Evolutionary conservation across 92 coral and sea anemone species (phyloP), one percentile per base, ranked within the genome.

Genomic region (Montipora capitata): DNA sequence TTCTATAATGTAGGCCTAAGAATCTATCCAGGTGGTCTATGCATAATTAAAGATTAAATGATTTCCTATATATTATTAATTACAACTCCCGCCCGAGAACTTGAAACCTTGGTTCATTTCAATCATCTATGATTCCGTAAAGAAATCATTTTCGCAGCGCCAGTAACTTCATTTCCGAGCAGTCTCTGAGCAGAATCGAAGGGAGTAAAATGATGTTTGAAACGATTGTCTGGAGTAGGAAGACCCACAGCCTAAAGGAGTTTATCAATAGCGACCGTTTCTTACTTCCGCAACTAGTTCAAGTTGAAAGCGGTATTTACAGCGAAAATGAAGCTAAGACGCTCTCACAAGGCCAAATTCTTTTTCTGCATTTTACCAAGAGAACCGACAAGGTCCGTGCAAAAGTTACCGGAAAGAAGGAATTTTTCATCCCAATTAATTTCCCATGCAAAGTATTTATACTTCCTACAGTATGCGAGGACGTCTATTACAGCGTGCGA

Each of bases 261-360:
- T 89, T 89, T 38, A 58, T 83, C 43, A 44, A 40, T 17, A 54
- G 61, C 61, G 12, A 9, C 3, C 42, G 7, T 4, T 89, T 75
- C 59, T 54, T 66, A 35, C 92, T 84, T 38, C 92, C 92, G 10
- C 89, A 89, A 49, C 65, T 89, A n/a, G 95, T 94, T 3, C 58
- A 67, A 45, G 96, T 94, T 17, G 89, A 85, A 62, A 83, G 83
- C 12, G 96, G 95, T 1, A 64, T 78, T 71, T 87, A 85, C 77
- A 90, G 82, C 54, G 78, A 73, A 1, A 74, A 85, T 5, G 94
- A 93, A 10, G 87, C 89, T 14, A 87, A 90, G 13, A 87, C 98
- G 63, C 82, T 95, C 0, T 80, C 96, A 10, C n/a, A 44, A 1
- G 98, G 77, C 5, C 94, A 95, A 62, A 79, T 87, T 41, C 56